A percentile compares a stretch with the other conserved stretches of the same genome.
Conservation (phyloP, 2,113 vertebrate species). For the Cavia porcellus region DNA sequence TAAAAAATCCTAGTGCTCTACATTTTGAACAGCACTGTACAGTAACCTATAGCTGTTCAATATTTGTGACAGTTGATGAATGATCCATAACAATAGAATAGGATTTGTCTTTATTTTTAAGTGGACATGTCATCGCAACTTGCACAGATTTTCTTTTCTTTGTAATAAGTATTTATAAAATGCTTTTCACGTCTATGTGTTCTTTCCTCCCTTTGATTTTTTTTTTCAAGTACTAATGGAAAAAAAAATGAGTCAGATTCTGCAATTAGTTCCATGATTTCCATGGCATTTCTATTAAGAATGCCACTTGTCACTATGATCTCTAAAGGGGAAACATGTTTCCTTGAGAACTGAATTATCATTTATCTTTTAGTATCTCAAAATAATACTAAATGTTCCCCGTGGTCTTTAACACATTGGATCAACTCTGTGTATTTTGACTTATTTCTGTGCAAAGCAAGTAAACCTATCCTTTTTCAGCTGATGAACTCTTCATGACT, state of each 20-base stretch:
- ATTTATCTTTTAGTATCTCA: conserved; percentile 47
- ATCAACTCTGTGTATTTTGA: not conserved
- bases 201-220: not conserved
- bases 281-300: conserved; percentile 35
- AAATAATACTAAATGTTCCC: not conserved
- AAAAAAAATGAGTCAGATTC: conserved; percentile 58
- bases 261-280: not conserved
- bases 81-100: not conserved
- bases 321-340: not conserved
- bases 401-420: not conserved
- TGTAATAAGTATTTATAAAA: conserved; percentile 11
- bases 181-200: not conserved
- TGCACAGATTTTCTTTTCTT: not conserved
- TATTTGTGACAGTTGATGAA: conserved; percentile 42
- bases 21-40: not conserved
- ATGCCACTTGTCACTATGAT: not conserved
- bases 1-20: not conserved
- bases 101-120: not conserved
- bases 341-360: not conserved
- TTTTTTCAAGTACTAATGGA: not conserved
- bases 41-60: conserved; percentile 47
- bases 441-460: not conserved
- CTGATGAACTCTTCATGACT: not conserved
- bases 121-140: not conserved
- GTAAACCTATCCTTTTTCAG: not conserved